phyloP scores from a whole-genome alignment of 1,140 invertebrate species.

The Sminthurinus signatus region DNA sequence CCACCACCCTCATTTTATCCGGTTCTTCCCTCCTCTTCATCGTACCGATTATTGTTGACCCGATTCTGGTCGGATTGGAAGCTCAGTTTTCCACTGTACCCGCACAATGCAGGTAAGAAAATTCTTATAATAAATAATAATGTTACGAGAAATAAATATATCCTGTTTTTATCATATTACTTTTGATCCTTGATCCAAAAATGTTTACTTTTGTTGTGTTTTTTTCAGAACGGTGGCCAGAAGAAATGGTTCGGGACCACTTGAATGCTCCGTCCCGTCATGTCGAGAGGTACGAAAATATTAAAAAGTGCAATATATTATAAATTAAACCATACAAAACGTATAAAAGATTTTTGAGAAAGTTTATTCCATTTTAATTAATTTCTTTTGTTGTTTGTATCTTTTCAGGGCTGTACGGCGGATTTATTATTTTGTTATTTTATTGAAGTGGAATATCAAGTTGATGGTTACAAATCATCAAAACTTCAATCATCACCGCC shows the following conservation, averaged over 20 bases:
- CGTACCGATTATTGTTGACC: slow-evolving; percentile 81
- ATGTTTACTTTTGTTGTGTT: no score
- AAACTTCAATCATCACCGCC: neutral
- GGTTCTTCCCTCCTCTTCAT: slow-evolving; percentile 75
- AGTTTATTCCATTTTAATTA: no score
- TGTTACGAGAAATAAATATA: neutral
- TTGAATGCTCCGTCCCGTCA: slow-evolving; percentile 74
- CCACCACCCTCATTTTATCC: slow-evolving; percentile 67
- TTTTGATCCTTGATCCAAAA: neutral
- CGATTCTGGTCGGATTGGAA: slow-evolving; percentile 76
- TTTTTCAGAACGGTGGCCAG: slow-evolving; percentile 50
- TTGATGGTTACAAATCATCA: no score
- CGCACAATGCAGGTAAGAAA: slow-evolving; percentile 55
- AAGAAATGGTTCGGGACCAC: slow-evolving; percentile 64
- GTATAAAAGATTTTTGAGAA: no score
- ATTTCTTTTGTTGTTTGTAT: no score
- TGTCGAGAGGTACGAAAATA: no score
- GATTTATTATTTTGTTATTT: slow-evolving; percentile 78
- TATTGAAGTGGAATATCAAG: slow-evolving; percentile 61
- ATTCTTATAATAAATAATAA: neutral
- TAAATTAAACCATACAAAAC: no score
- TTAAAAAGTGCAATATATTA: no score
- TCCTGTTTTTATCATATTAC: neutral
- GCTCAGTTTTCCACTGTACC: slow-evolving; percentile 73
- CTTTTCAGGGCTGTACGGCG: slow-evolving; percentile 81